phyloP scores from a whole-genome alignment of 2,113 vertebrate genomes.

The Laterallus jamaicensis region DNA sequence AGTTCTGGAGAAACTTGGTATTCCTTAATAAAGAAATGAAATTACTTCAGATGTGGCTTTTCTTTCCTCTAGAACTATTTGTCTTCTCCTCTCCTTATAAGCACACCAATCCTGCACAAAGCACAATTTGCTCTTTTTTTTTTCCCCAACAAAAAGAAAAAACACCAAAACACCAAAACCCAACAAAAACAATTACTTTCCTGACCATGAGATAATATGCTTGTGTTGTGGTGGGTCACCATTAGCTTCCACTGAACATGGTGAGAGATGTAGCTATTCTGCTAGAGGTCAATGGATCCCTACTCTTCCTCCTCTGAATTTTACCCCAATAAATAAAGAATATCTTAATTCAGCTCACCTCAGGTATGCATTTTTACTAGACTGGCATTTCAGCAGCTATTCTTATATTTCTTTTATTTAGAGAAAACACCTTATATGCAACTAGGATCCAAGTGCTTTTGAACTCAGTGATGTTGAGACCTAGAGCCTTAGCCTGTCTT shows the following conservation, averaged over 20 bases:
- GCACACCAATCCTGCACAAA: not conserved
- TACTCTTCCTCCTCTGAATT: not conserved
- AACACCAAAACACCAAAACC: not conserved
- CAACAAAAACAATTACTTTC: not conserved
- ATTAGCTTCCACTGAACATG: not conserved
- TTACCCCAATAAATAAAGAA: not conserved
- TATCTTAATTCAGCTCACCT: not conserved
- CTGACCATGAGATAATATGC: not conserved
- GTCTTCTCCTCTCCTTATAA: not conserved
- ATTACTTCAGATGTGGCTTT: not conserved
- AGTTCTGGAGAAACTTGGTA: not conserved
- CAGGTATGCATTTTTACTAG: not conserved
- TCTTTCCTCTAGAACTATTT: not conserved
- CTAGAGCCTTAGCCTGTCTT: not conserved
- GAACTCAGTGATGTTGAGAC: not conserved
- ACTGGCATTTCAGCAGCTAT: not conserved
- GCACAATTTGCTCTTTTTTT: not conserved
- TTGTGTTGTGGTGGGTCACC: not conserved
- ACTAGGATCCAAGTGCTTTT: not conserved
- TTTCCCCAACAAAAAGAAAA: not conserved
- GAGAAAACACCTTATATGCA: not conserved
- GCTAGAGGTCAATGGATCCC: not conserved
- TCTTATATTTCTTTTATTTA: not conserved
- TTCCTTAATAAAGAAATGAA: not conserved
- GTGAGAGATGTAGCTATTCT: not conserved